Evolutionary conservation across 92 coral and sea anemone species (phyloP).

Genomic region (Paramuricea clavata): DNA sequence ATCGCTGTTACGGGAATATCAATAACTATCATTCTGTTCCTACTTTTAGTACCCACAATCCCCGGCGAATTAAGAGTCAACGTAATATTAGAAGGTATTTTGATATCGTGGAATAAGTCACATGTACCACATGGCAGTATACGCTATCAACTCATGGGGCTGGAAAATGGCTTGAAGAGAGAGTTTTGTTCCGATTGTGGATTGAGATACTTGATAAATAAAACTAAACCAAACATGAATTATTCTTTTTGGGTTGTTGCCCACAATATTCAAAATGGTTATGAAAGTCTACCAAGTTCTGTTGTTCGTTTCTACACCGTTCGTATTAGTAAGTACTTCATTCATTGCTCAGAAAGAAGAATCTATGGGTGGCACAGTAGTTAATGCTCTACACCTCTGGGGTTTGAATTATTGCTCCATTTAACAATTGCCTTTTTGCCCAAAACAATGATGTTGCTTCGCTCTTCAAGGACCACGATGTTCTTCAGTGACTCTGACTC

Average conservation of each 20-base stretch:
- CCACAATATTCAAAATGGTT: slow-evolving; percentile 42
- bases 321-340: slow-evolving; percentile 16
- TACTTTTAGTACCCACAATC: slow-evolving; percentile 4
- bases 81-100: slow-evolving; percentile 8
- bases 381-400: too few species aligned
- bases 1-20: background rate
- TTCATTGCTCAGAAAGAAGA: background rate
- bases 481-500: too few species aligned
- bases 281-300: slow-evolving; percentile 16
- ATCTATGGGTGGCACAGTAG: background rate
- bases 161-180: slow-evolving; percentile 2
- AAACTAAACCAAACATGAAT: slow-evolving; percentile 35
- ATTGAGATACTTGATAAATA: background rate
- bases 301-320: slow-evolving; percentile 7
- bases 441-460: too few species aligned
- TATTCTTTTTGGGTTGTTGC: slow-evolving; percentile 67
- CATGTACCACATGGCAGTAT: background rate
- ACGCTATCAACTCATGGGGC: slow-evolving; percentile 10
- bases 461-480: too few species aligned
- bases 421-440: too few species aligned
- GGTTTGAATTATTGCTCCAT: too few species aligned
- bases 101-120: slow-evolving; percentile 20
- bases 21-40: background rate
- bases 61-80: slow-evolving; percentile 4
- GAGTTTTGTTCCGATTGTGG: slow-evolving; percentile 7